Evolutionary conservation across 2,797 vertebrate genomes (phyloP).

Genomic region (Florisuga fusca): DNA sequence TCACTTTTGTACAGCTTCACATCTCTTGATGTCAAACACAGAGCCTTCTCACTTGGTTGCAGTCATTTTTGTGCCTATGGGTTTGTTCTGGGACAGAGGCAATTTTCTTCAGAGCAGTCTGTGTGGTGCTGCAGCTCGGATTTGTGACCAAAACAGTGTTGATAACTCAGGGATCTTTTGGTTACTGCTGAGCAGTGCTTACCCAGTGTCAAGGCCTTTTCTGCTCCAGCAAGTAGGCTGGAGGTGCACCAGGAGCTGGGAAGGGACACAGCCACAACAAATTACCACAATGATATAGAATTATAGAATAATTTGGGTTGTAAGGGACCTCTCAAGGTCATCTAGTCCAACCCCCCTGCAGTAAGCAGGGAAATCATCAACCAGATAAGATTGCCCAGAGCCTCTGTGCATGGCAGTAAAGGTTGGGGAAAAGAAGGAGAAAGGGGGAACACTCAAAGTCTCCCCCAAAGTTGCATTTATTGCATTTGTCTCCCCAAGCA

Average conservation of each 20-base stretch:
- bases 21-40: neutral
- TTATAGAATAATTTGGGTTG: no score
- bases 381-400: no score
- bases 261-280: neutral
- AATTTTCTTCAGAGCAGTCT: neutral
- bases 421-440: neutral
- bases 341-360: no score
- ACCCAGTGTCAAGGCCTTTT: neutral
- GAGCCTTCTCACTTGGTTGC: neutral
- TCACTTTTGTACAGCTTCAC: neutral
- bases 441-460: fast-evolving
- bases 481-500: neutral
- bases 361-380: no score
- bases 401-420: neutral
- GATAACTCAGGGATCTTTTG: neutral
- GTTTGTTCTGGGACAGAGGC: neutral
- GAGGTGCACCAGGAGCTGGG: fast-evolving
- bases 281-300: neutral
- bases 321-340: no score
- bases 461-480: no score
- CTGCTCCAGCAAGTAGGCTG: neutral
- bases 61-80: neutral
- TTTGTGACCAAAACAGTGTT: neutral
- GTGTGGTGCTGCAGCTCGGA: neutral
- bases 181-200: neutral